phyloP scores from a whole-genome alignment of 2,113 vertebrate species.

The Cyprinus carpio region DNA sequence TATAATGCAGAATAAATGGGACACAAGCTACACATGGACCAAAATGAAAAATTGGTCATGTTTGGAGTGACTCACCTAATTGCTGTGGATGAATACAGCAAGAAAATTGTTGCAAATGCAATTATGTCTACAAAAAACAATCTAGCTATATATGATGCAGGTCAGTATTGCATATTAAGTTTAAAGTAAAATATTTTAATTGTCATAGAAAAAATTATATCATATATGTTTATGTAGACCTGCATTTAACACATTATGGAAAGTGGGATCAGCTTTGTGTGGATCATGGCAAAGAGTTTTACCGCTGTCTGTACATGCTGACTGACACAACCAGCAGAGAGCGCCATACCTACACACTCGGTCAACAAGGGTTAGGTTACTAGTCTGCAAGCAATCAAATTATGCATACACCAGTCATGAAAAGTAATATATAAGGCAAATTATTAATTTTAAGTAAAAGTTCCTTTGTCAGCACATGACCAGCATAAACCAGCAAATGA shows the following conservation, averaged over 20 bases:
- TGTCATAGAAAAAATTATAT: neutral
- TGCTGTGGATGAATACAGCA: too few species aligned
- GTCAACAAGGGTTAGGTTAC: neutral
- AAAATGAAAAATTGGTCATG: too few species aligned
- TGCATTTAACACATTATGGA: neutral
- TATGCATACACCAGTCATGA: neutral
- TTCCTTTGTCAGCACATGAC: too few species aligned
- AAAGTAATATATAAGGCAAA: neutral
- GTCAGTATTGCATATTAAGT: neutral
- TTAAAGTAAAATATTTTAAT: neutral
- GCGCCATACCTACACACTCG: neutral
- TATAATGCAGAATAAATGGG: slow-evolving; percentile 24
- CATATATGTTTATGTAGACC: neutral
- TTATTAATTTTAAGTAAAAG: neutral
- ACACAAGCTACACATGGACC: slow-evolving; percentile 1
- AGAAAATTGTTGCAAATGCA: too few species aligned
- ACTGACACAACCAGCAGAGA: slow-evolving; percentile 13
- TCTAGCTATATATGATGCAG: neutral
- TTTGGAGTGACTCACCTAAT: too few species aligned
- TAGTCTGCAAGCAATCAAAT: neutral
- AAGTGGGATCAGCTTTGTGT: neutral
- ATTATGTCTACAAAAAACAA: too few species aligned
- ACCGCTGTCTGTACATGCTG: neutral
- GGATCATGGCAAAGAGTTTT: neutral
- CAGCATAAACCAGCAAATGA: too few species aligned